Base-by-base conservation (phyloP, 2,113 vertebrate species). In the Malurus elegans region DNA sequence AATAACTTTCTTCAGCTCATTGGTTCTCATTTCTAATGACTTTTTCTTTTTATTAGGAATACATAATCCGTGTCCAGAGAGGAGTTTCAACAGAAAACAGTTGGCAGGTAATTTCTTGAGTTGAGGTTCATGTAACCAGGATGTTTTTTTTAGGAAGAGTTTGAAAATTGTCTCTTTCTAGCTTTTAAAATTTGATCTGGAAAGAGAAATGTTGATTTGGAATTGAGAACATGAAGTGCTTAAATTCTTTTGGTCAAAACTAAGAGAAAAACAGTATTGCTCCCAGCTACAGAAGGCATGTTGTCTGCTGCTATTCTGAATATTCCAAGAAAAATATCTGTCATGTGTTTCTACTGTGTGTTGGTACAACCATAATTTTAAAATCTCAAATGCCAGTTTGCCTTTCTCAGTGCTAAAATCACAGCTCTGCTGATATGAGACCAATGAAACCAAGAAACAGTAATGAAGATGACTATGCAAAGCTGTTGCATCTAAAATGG, bases 31-130 rank as follows among this genome's bases (percentile, higher is more conserved):
- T 78, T 93, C 75, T 95, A 84, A 95, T 74, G 42, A 34, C 9
- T 28, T 85, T 95, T 92, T 54, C 36, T 26, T 86, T 94, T 79
- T 96, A 73, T 87, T 96, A 99, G 99, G 99, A 99, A 96, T 99
- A 99, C 94, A 99, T 99, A 78, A 98, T 99, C 93, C 98, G 99
- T 76, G 99, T 99, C 18, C 99, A 99, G 96, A 99, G 99, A 97
- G 99, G 99, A 75, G 98, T 99, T 97, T 98, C 99, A 53, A 85
- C 97, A 86, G 99, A 99, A 90, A 99, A 99, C 97, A 99, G 98
- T 93, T 99, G 99, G 99, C 99, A 99, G 98, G 99, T 99, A 98
- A 98, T 96, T 57, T 79, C 26, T 81, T 80, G 45, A 85, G 31
- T 18, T 51, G 45, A 76, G n/a, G 15, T 40, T 78, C 8, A 3